Percentiles rank a stretch among this genome's conserved stretches.
Conservation (phyloP, 2,797 vertebrate genomes). For the Morelia viridis region DNA sequence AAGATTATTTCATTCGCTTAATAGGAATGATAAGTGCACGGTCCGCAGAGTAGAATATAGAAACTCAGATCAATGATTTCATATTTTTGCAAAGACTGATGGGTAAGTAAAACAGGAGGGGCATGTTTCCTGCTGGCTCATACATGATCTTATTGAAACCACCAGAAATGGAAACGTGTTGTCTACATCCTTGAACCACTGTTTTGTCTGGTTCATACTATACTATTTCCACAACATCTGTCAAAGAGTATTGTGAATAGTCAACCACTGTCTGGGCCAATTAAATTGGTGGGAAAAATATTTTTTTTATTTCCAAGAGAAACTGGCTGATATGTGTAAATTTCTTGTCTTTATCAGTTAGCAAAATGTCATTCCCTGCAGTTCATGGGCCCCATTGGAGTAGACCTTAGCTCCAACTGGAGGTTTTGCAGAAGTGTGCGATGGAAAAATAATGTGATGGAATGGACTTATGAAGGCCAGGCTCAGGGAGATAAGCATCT, state of each 20-base stretch:
- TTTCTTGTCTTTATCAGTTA: background rate
- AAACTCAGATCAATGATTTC: background rate
- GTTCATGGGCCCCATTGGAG: background rate
- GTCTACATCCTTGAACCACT: background rate
- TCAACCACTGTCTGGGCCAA: background rate
- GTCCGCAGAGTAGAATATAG: background rate
- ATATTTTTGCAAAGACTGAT: conserved; percentile 4
- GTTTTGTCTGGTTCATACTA: background rate
- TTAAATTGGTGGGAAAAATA: background rate
- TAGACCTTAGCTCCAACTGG: background rate
- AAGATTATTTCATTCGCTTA: background rate
- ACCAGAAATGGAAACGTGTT: background rate
- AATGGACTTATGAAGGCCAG: no score
- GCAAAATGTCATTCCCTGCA: background rate
- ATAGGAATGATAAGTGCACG: background rate
- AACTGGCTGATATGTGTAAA: background rate
- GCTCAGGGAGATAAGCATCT: no score
- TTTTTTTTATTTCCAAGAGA: background rate
- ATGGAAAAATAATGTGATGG: no score
- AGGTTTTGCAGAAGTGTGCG: background rate
- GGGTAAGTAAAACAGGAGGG: background rate
- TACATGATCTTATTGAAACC: background rate
- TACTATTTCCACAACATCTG: background rate
- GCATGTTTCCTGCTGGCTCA: background rate
- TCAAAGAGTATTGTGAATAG: background rate